Evolutionary conservation across 2,113 vertebrate genomes (phyloP).

Genomic region (Callocephalon fimbriatum): DNA sequence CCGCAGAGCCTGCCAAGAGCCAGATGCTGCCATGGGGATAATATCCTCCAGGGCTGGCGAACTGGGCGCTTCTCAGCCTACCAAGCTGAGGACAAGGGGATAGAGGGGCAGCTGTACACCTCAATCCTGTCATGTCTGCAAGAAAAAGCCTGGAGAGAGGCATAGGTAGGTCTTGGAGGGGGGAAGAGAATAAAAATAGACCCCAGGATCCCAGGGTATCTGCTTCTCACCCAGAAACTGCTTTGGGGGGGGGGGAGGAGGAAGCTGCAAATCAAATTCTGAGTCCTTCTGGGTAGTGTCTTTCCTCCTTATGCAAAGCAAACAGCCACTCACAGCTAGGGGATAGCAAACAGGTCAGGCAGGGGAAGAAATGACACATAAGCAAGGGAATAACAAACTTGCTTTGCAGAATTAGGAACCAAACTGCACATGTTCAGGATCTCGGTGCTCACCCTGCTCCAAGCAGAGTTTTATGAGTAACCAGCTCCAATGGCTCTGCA

Average conservation of each 20-base stretch:
- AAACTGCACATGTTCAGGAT: not conserved
- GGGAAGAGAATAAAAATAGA: not conserved
- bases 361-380: not conserved
- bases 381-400: not conserved
- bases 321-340: not conserved
- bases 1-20: conserved; percentile 43
- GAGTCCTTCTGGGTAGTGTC: not conserved
- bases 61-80: not conserved
- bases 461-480: not conserved
- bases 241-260: fast-evolving
- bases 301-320: not conserved
- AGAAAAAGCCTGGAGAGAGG: not conserved
- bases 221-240: not conserved
- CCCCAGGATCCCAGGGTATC: not conserved
- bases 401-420: not conserved
- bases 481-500: not conserved
- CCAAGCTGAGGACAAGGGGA: not conserved
- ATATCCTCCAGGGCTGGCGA: not conserved
- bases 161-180: not conserved
- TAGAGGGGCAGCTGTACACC: not conserved
- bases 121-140: not conserved
- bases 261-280: too few species aligned
- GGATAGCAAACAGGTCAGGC: conserved; percentile 6
- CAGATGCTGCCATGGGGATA: conserved; percentile 52
- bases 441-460: not conserved